A percentile compares a stretch with the other conserved stretches of the same genome.
phyloP scores from a whole-genome alignment of 2,888 invertebrate genomes.

The Argynnis bischoffii region DNA sequence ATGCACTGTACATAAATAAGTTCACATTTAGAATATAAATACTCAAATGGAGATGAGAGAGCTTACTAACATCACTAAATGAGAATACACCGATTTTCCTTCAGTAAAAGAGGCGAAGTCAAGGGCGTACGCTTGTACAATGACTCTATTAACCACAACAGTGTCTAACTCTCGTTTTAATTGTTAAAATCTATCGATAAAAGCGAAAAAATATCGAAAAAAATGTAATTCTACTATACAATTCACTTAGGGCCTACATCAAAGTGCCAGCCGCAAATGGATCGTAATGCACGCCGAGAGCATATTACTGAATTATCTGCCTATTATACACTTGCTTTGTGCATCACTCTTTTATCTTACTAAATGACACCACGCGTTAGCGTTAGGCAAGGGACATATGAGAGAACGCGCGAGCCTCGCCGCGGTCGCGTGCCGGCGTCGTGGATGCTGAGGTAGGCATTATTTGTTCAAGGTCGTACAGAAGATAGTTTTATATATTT shows the following conservation, averaged over 20 bases:
- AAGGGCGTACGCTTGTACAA: constrained; percentile 4
- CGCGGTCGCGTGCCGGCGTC: not conserved
- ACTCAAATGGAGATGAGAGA: no score
- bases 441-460: not conserved
- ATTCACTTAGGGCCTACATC: constrained; percentile 40
- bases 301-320: constrained; percentile 71
- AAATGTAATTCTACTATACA: constrained; percentile 38
- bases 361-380: constrained; percentile 52
- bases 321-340: constrained; percentile 80
- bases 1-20: no score
- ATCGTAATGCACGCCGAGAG: constrained; percentile 66
- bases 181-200: constrained; percentile 12
- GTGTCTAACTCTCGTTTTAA: not conserved
- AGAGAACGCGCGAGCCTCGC: constrained; percentile 47
- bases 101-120: not conserved
- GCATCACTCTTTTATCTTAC: constrained; percentile 62
- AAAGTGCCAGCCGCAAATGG: constrained; percentile 59
- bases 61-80: not conserved
- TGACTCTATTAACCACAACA: constrained; percentile 5
- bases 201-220: constrained; percentile 32
- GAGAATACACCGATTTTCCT: not conserved
- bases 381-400: constrained; percentile 51
- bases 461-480: not conserved
- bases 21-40: no score
- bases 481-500: not conserved